Evolutionary conservation across 2,888 invertebrate species (phyloP).

Genomic region (Vanessa cardui): DNA sequence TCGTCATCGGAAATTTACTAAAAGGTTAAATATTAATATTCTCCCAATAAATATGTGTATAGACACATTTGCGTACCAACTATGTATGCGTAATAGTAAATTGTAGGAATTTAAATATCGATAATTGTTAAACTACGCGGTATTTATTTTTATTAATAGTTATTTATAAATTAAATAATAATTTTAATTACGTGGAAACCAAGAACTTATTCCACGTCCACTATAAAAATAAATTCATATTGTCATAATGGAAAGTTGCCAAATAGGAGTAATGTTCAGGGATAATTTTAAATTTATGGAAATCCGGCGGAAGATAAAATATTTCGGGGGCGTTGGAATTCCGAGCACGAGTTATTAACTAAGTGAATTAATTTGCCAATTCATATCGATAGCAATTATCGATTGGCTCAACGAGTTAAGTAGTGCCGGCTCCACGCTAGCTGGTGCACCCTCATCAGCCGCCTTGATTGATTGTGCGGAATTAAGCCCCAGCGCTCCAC

Average conservation of each 20-base stretch:
- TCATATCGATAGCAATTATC: slow-evolving; percentile 56
- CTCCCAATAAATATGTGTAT: too few species aligned
- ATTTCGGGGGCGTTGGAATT: slow-evolving; percentile 61
- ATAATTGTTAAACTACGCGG: neutral
- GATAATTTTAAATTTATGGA: slow-evolving; percentile 70
- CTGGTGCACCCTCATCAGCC: slow-evolving; percentile 65
- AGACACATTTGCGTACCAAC: neutral
- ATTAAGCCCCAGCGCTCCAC: slow-evolving; percentile 63
- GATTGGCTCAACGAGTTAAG: slow-evolving; percentile 58
- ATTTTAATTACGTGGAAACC: slow-evolving; percentile 2
- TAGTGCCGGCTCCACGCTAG: slow-evolving; percentile 59
- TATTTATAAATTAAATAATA: slow-evolving; percentile 24
- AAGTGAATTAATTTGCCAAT: slow-evolving; percentile 57
- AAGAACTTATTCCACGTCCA: slow-evolving; percentile 26
- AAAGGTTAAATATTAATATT: neutral
- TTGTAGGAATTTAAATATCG: neutral
- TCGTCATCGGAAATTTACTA: too few species aligned
- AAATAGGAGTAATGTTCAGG: slow-evolving; percentile 58
- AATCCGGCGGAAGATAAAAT: slow-evolving; percentile 69
- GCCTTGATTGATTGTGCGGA: slow-evolving; percentile 75
- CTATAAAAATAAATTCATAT: slow-evolving; percentile 44
- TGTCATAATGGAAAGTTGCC: slow-evolving; percentile 63
- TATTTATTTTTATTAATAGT: slow-evolving; percentile 2
- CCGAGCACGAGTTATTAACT: slow-evolving; percentile 53
- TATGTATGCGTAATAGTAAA: neutral